Base-by-base conservation (phyloP, 2,113 vertebrate species). In the Naja naja region DNA sequence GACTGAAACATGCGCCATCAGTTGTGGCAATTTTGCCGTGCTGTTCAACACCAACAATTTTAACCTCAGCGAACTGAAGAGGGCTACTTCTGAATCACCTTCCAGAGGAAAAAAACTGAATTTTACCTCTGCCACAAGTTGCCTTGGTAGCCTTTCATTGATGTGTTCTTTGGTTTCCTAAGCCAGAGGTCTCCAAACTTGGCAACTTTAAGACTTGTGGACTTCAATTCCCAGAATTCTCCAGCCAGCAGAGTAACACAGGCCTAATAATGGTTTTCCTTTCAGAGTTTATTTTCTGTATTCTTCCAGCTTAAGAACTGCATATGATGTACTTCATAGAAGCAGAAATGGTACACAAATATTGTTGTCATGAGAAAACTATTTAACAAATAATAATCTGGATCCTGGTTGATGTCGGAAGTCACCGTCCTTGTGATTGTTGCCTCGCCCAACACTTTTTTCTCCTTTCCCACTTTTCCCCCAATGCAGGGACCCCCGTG, bases 401-500 rank as follows among this genome's bases (percentile, higher is more conserved):
- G 74, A 81, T 81, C 85, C 47, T 49, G 27, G 30, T 18, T 49
- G 52, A 43, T 23, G 22, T n/a, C 88, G 1, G 88, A 54, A 56
- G 18, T 23, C 53, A 56, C n/a, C 18, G 12, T 23, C 85, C 25
- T 2, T 27, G 23, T 14, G 23, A 81, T 9, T 22, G 18, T 43
- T 81, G 47, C 85, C 25, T 49, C 3, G 85, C 45, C 85, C 47
- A 49, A 47, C 11, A 14, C 47, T 16, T 49, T 49, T 87, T 49
- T 25, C 85, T 49, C 47, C 27, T 74, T 54, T 54, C 7, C 20
- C 23, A 6, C 45, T 11, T 49, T 52, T 18, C 43, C 23, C 5
- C 14, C 25, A 45, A 14, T 91, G 0, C 95, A 99, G 99, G 99
- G 93, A 99, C 99, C 0, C 99, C 99, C 0, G 99, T 99, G 95